phyloP scores from a whole-genome alignment of 2,797 vertebrate species.

The Apogon talboti region DNA sequence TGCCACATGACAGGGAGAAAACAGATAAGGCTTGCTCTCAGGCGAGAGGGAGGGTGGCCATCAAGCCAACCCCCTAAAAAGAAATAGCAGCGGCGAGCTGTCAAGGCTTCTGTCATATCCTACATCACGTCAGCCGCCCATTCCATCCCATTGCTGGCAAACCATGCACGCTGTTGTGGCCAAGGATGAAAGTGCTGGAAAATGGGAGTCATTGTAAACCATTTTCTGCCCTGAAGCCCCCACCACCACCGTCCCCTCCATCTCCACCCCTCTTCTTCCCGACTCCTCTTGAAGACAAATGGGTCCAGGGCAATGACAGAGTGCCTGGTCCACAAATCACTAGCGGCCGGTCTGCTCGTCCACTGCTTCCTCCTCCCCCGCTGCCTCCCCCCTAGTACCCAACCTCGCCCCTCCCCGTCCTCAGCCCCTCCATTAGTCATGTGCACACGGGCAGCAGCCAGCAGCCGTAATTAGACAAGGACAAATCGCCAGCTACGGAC shows the following conservation, averaged over 20 bases:
- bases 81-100: conserved; percentile 76
- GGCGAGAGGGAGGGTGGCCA: conserved; percentile 67
- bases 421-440: conserved; percentile 90
- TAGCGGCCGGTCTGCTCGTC: conserved; percentile 81
- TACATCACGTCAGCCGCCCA: conserved; percentile 80
- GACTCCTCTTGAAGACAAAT: conserved; percentile 90
- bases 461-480: conserved; percentile 96
- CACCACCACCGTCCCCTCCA: conserved; percentile 70
- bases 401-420: conserved; percentile 81
- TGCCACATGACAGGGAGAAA: conserved; percentile 72
- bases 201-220: conserved; percentile 86
- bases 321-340: conserved; percentile 93
- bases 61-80: conserved; percentile 73
- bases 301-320: conserved; percentile 88
- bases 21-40: conserved; percentile 76
- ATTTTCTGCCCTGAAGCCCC: conserved; percentile 84
- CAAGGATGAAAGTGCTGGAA: conserved; percentile 85
- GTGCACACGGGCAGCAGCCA: conserved; percentile 89
- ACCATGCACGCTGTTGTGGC: conserved; percentile 68
- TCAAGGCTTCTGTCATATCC: conserved; percentile 84
- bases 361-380: conserved; percentile 78
- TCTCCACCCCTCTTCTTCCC: conserved; percentile 77
- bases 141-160: conserved; percentile 72
- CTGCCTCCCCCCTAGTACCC: conserved; percentile 74
- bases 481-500: conserved; percentile 87